Base-by-base conservation (phyloP, 2,888 invertebrate genomes). In the Pandemis corylana region DNA sequence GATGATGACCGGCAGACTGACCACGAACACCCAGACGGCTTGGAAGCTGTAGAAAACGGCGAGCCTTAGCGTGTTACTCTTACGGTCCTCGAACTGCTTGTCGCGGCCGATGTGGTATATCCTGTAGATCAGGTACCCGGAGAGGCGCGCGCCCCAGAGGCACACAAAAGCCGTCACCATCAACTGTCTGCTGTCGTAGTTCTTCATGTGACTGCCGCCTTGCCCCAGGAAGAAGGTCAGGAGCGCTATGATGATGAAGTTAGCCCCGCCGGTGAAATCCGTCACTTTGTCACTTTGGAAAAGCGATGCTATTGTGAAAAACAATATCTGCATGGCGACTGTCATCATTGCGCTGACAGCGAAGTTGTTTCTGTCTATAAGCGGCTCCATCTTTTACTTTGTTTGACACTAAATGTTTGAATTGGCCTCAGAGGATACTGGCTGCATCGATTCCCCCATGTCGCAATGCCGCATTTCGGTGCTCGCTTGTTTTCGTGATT, bases 11-110 rank as follows among this genome's bases (percentile, higher is more conserved):
- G 98, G 98, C 78, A 98, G 94, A 90, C 98, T 98, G 42, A 98
- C 98, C 20, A 97, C 95, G 84, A 97, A 98, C 56, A 98, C 98
- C 98, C 98, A 99, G 41, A 98, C 95, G 20, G 97, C 98, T 96
- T 98, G 93, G 89, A 98, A 98, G 0, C 97, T 97, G 96, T 98
- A 99, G 88, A 98, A 98, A 6, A 98, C 97, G n/a, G 98, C 98
- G 87, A 98, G 98, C 81, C 98, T 95, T 70, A 98, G 96, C 20
- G 97, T 96, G 85, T 98, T 98, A 81, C 97, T 97, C 79, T 97
- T 96, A 74, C 97, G 96, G 87, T 98, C 98, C 85, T 98, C 98
- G 85, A 98, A 98, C 84, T 98, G 96, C 80, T 98, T 98, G 88
- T 98, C 98, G 82, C 98, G 96, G 20, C 98, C 98, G 80, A 98